These are phyloP conservation scores for Phaethon lepturus DNA, from an alignment of 2,113 vertebrate species.

Conservation along the genomic window DNA sequence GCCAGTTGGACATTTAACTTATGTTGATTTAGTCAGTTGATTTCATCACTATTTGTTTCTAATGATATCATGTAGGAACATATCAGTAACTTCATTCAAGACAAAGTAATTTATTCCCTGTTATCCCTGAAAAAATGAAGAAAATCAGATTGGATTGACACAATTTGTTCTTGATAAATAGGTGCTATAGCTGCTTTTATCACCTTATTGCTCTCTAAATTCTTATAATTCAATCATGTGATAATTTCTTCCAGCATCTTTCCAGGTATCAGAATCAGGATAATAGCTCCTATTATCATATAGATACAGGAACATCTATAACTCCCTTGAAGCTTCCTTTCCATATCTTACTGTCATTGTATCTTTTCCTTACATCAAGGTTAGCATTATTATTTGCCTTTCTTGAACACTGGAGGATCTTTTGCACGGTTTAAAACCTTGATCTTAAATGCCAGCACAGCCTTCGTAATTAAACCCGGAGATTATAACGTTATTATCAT, in stretches of 20 bases:
- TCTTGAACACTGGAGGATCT: background rate
- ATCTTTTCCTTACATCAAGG: background rate
- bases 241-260: background rate
- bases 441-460: constrained; percentile 25
- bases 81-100: background rate
- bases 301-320: background rate
- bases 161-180: constrained; percentile 13
- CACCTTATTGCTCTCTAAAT: constrained; percentile 10
- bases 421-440: background rate
- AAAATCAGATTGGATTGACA: constrained; percentile 1
- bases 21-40: background rate
- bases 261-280: background rate
- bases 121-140: background rate
- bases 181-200: constrained; percentile 9
- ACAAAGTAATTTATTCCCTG: background rate
- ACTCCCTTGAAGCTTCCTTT: background rate
- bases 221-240: background rate
- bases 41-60: background rate
- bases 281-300: background rate
- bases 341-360: background rate
- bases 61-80: background rate
- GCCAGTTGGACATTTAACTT: background rate
- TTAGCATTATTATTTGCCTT: background rate
- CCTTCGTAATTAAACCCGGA: constrained; percentile 21
- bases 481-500: constrained; percentile 26